phyloP scores from a whole-genome alignment of 92 coral and sea anemone species.

The Nematostella vectensis region DNA sequence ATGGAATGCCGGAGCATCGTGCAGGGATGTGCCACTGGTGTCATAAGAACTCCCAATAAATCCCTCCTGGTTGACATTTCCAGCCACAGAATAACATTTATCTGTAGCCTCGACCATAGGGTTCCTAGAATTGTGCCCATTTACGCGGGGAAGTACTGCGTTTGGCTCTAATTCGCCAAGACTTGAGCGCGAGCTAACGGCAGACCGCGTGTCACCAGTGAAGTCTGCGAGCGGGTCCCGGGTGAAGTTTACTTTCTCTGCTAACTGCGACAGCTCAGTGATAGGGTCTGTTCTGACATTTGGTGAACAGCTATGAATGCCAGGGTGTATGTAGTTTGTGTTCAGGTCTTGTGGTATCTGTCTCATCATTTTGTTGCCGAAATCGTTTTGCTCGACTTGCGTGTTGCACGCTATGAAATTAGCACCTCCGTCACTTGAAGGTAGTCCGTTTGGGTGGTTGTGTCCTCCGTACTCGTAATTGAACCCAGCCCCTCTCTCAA shows the following conservation, averaged over 20 bases:
- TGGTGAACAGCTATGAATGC: constrained; percentile 34
- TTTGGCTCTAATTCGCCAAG: constrained; percentile 35
- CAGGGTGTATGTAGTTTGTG: constrained; percentile 14
- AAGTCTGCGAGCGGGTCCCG: constrained; percentile 30
- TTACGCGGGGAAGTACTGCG: constrained; percentile 11
- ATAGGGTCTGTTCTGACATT: constrained; percentile 43
- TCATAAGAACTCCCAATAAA: constrained; percentile 11
- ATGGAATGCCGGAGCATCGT: neutral
- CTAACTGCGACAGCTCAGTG: constrained; percentile 58
- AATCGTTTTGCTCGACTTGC: constrained; percentile 50
- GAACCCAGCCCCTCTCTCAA: constrained; percentile 32
- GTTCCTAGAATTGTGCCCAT: constrained; percentile 15
- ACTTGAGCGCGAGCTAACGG: constrained; percentile 58
- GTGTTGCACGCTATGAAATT: constrained; percentile 43
- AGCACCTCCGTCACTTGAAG: constrained; percentile 47
- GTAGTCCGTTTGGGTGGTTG: constrained; percentile 55
- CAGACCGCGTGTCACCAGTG: constrained; percentile 88
- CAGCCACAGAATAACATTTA: neutral
- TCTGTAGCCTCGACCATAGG: constrained; percentile 9
- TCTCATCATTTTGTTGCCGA: constrained; percentile 25
- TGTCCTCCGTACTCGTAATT: constrained; percentile 50
- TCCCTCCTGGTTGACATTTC: constrained; percentile 5
- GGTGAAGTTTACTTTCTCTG: constrained; percentile 55
- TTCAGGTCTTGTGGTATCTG: constrained; percentile 25
- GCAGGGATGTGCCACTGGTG: constrained; percentile 1